Evolutionary conservation across 2,797 vertebrate species (phyloP), one percentile per base, ranked within the genome.

Genomic region (Eulemur rubriventer): DNA sequence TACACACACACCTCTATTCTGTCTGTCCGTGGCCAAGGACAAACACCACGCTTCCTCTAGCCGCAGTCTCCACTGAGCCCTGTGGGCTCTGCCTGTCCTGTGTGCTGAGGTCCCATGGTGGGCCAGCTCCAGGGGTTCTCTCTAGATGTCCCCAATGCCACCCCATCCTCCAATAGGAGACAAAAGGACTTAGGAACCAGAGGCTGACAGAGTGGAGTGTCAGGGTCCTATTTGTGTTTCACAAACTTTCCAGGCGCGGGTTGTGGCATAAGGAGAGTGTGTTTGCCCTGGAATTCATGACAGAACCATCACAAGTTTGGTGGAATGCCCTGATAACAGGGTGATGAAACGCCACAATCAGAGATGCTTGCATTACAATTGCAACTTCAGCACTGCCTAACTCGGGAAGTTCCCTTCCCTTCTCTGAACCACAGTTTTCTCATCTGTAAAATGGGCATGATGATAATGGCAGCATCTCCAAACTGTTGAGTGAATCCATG

Each of bases 81-180:
- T 35, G 72, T n/a, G 70, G 35, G 22, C 57, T 33, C 81, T 70
- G 75, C 46, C 28, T 22, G 38, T 28, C 30, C 26, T 22, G 1
- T 33, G 69, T 82, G 28, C 67, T 86, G 67, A 88, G 52, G 38
- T 52, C 46, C 73, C 35, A 4, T 28, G 50, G 50, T 41, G 26
- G 17, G 16, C 69, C 1, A 0, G 2, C 6, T 5, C 72, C n/a
- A 35, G 22, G 41, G 35, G 11, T 57, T 67, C 46, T 73, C 33
- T 30, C 38, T n/a, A 41, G 57, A 59, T 2, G 7, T 14, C 18
- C 2, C 7, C 52, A 33, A 0, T 43, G 38, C 50, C 7, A 0
- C 33, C 33, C 57, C 16, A 6, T n/a, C 22, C 22, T 81, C 65
- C 33, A 41, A 5, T 3, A 59, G 67, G 57, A 83, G 59, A 50